These are phyloP conservation scores for Syrista parreyssii DNA, from an alignment of 2,888 invertebrate species.

Conservation along the genomic window DNA sequence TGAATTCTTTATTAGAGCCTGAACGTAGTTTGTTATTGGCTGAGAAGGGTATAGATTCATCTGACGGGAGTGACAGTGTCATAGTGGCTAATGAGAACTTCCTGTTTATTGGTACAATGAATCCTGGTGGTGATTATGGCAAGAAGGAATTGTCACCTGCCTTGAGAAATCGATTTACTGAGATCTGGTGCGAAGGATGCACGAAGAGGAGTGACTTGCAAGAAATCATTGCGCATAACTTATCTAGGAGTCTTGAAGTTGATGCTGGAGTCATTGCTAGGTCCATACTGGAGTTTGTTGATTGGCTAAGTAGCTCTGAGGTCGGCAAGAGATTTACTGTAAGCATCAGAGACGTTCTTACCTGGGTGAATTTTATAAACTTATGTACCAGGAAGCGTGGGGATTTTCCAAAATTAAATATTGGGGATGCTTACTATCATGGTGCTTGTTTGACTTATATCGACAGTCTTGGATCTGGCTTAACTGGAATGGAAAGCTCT, in stretches of 20 bases:
- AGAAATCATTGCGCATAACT: conserved; percentile 84
- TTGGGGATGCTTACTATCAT: conserved; percentile 82
- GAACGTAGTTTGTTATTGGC: conserved; percentile 91
- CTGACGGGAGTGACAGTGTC: conserved; percentile 66
- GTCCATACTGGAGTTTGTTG: conserved; percentile 82
- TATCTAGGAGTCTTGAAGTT: conserved; percentile 70
- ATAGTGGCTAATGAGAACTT: conserved; percentile 80
- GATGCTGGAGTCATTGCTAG: conserved; percentile 73
- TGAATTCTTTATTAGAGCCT: conserved; percentile 95
- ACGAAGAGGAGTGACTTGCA: conserved; percentile 79
- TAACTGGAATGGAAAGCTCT: conserved; percentile 75
- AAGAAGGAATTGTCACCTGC: conserved; percentile 99
- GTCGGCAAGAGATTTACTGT: conserved; percentile 83
- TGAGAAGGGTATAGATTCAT: conserved; percentile 82
- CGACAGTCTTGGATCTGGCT: conserved; percentile 90
- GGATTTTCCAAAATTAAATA: conserved; percentile 62
- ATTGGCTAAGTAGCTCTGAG: conserved; percentile 79
- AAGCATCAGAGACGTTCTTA: conserved; percentile 91
- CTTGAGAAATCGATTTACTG: conserved; percentile 95
- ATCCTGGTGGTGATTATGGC: conserved; percentile 99
- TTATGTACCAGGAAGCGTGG: conserved; percentile 59
- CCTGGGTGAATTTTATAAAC: conserved; percentile 94
- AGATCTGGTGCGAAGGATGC: conserved; percentile 95
- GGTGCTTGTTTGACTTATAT: conserved; percentile 92
- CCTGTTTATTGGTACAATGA: conserved; percentile 96